Evolutionary conservation across 2,888 invertebrate genomes (phyloP).

Genomic region (Hirtodrosophila cameraria): DNA sequence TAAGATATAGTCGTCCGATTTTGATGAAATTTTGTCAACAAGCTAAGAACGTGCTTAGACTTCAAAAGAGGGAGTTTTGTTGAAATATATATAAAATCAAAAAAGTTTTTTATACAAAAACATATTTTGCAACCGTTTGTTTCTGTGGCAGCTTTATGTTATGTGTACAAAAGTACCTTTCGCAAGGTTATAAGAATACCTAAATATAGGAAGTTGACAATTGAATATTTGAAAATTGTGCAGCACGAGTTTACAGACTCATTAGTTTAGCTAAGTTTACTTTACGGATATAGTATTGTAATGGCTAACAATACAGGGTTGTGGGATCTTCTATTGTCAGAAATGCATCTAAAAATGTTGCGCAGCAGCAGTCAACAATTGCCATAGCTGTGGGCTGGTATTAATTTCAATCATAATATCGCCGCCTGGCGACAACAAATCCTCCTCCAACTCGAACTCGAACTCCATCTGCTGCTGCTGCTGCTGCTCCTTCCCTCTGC

Average conservation of each 20-base stretch:
- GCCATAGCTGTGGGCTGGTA: conserved; percentile 41
- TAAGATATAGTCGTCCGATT: no score
- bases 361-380: conserved; percentile 15
- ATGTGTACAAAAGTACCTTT: no score
- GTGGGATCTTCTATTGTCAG: conserved; percentile 8
- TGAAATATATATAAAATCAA: no score
- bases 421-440: conserved; percentile 14
- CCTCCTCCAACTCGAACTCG: neutral
- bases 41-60: no score
- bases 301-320: conserved; percentile 13
- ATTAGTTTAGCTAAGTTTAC: neutral
- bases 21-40: no score
- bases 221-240: no score
- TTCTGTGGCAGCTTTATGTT: no score
- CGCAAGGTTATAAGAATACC: no score
- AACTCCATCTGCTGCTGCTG: neutral
- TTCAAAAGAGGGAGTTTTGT: no score
- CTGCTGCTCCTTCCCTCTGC: neutral
- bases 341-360: conserved; percentile 29
- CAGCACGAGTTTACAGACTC: neutral
- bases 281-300: conserved; percentile 15
- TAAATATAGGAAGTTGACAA: no score
- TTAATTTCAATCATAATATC: conserved; percentile 76
- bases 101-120: no score
- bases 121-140: no score